These are phyloP conservation scores for Gouania willdenowi DNA, from an alignment of 2,797 vertebrate genomes.

Conservation along the genomic window DNA sequence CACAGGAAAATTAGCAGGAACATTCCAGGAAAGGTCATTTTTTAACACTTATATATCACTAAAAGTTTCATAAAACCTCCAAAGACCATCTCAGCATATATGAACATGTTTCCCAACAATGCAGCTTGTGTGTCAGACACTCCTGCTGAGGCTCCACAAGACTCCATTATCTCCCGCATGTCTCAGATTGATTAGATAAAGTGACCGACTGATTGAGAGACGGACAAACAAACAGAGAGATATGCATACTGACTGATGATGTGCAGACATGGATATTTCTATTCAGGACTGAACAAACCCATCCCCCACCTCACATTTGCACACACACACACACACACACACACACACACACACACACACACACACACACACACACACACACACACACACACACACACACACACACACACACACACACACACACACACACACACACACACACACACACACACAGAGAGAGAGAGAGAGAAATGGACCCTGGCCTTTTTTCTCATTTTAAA, in stretches of 20 bases:
- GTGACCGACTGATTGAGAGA: conserved; percentile 51
- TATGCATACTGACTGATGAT: conserved; percentile 51
- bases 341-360: too few relatives aligned
- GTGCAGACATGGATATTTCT: conserved; percentile 29
- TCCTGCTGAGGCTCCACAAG: conserved; percentile 21
- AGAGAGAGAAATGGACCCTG: too few relatives aligned
- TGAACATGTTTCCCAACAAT: conserved; percentile 20
- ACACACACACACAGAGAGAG: too few relatives aligned
- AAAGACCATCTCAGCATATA: too few relatives aligned
- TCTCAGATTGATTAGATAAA: conserved; percentile 52
- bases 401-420: too few relatives aligned
- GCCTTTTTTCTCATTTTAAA: conserved; percentile 61
- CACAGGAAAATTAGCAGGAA: too few relatives aligned
- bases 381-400: too few relatives aligned
- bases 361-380: too few relatives aligned
- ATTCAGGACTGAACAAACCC: conserved; percentile 21
- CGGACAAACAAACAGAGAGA: conserved; percentile 44
- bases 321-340: conserved; percentile 35
- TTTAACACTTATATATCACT: too few relatives aligned
- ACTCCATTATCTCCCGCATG: conserved; percentile 31
- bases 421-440: too few relatives aligned
- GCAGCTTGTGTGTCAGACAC: conserved; percentile 28
- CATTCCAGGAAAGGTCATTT: too few relatives aligned
- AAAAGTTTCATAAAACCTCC: too few relatives aligned
- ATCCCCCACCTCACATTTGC: conserved; percentile 4